Evolutionary conservation across 2,113 vertebrate genomes (phyloP).

Genomic region (Podocnemis expansa): DNA sequence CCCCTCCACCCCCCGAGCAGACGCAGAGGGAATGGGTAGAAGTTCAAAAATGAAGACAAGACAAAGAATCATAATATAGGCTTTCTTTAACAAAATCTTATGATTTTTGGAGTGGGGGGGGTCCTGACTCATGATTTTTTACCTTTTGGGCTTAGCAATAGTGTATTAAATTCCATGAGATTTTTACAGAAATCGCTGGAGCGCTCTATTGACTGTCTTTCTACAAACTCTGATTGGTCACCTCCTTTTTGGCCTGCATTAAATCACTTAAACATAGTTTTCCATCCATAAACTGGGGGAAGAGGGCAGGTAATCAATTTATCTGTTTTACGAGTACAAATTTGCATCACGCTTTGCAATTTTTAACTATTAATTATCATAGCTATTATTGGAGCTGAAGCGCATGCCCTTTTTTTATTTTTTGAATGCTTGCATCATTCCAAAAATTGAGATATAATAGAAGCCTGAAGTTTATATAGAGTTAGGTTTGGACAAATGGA

Average conservation of each 20-base stretch:
- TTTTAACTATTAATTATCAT: background rate
- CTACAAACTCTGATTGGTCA: background rate
- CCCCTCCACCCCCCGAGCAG: no score
- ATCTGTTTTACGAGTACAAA: background rate
- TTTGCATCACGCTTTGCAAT: background rate
- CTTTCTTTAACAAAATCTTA: conserved; percentile 37
- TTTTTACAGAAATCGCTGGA: background rate
- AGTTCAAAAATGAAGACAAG: background rate
- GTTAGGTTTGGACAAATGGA: background rate
- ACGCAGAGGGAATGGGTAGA: background rate
- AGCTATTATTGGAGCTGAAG: background rate
- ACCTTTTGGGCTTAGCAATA: background rate
- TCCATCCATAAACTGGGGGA: background rate
- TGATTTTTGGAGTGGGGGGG: background rate
- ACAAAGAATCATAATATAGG: background rate
- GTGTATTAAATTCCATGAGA: background rate
- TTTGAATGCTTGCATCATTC: background rate
- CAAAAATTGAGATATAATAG: background rate
- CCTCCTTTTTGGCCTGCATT: background rate
- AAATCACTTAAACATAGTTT: background rate
- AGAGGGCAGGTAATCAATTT: background rate
- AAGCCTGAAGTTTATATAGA: background rate
- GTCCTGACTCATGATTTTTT: background rate
- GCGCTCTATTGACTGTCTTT: background rate
- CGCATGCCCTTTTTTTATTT: rapidly evolving